Evolutionary conservation across 2,888 invertebrate genomes (phyloP), one percentile per base, ranked within the genome.

Genomic region (Lasioglossum pauxillum): DNA sequence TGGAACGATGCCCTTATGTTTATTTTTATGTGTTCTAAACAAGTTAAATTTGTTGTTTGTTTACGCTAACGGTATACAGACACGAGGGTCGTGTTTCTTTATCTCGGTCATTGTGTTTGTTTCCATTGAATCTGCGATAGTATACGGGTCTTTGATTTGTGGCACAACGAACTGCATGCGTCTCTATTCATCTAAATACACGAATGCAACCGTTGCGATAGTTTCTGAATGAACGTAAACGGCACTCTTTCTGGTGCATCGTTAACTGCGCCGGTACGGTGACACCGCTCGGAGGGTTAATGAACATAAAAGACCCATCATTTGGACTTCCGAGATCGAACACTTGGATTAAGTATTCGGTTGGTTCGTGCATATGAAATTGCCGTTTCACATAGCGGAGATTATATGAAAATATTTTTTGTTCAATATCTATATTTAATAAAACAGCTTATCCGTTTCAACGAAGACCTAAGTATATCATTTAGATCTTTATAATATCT

Each of bases 161-260:
- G 19, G 60, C 69, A 57, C 71, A 80, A 80, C 35, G 84, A 86
- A 72, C 75, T 80, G 57, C 64, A 46, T 75, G 46, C 77, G 71
- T 67, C 69, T 67, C 69, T 86, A 86, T 88, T 87, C 88, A 88
- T 88, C 84, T 79, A 75, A 82, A 83, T 72, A 60, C 71, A 57
- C 71, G 14, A 75, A 75, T 78, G 85, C 71, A 69, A 49, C 44
- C 38, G 74, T 77, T 72, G 80, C 44, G 85, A 85, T 80, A 75
- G 57, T 85, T 85, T 85, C 80, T 86, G 85, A 85, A 85, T 85
- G 85, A 85, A 85, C 73, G 85, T 85, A 84, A 85, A 72, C 75
- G 85, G 73, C 85, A 85, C 79, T 85, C 72, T 84, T 85, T 85
- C 79, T 85, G 79, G 85, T 75, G 85, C 85, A 79, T 85, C 85